A percentile compares a stretch with the other conserved stretches of the same genome.
These are phyloP conservation scores for Chionis minor DNA, from an alignment of 2,113 vertebrate species.

Conservation along the genomic window DNA sequence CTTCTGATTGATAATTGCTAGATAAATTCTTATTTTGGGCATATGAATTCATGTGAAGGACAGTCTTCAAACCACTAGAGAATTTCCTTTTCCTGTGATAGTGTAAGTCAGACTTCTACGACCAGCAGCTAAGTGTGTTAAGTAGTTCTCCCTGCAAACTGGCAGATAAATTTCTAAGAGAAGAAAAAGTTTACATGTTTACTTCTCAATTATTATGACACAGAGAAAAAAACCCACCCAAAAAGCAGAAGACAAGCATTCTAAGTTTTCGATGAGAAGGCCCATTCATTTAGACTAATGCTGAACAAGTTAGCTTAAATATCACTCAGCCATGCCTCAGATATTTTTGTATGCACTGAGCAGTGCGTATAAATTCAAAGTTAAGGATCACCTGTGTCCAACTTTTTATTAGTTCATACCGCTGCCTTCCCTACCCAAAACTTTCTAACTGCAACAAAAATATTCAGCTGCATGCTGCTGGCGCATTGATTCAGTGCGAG, in stretches of 20 bases:
- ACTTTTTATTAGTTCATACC: background rate
- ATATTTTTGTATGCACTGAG: background rate
- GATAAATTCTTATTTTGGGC: background rate
- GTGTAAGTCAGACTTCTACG: background rate
- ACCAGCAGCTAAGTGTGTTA: background rate
- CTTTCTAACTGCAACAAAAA: background rate
- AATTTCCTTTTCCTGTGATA: background rate
- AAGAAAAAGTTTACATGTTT: background rate
- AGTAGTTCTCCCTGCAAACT: background rate
- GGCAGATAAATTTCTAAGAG: background rate
- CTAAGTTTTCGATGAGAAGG: background rate
- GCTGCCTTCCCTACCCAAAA: background rate
- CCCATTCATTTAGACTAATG: background rate
- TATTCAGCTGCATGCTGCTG: too few relatives aligned
- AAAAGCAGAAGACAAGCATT: background rate
- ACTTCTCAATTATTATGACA: background rate
- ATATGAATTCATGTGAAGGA: background rate
- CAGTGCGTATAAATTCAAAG: background rate
- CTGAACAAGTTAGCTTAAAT: background rate
- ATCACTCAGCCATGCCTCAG: background rate
- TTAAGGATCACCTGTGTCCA: background rate
- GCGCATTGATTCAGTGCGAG: fast-evolving
- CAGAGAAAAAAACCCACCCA: fast-evolving
- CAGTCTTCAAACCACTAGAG: background rate
- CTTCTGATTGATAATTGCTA: background rate